These are phyloP conservation scores for Araneus ventricosus DNA, from an alignment of 1,140 invertebrate genomes.

Conservation along the genomic window DNA sequence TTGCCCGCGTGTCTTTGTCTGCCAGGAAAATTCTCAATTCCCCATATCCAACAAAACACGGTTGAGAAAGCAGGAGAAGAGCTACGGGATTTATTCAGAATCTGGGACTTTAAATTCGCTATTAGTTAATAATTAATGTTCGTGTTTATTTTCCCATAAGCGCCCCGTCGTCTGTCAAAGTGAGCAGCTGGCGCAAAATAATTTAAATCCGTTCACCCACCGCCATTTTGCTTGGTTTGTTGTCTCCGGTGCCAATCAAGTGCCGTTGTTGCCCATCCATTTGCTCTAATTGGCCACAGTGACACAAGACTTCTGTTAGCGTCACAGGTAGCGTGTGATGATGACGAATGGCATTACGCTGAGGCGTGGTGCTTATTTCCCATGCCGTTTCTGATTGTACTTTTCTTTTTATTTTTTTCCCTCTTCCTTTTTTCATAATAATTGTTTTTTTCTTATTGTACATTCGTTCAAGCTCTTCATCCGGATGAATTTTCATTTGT, in stretches of 20 bases:
- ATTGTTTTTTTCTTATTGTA: not conserved
- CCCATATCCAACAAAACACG: too few relatives aligned
- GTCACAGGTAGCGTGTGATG: constrained; percentile 75
- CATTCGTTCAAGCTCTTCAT: not conserved
- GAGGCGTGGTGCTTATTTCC: constrained; percentile 54
- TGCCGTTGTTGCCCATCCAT: constrained; percentile 67
- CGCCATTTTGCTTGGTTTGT: constrained; percentile 58
- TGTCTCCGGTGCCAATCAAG: constrained; percentile 67
- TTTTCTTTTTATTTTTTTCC: constrained; percentile 1
- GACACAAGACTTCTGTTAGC: constrained; percentile 74
- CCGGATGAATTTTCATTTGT: not conserved
- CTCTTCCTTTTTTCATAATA: not conserved
- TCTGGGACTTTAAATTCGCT: too few relatives aligned
- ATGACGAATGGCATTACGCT: constrained; percentile 73
- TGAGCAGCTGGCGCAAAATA: constrained; percentile 62
- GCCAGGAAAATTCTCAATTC: too few relatives aligned
- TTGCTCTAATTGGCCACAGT: constrained; percentile 75
- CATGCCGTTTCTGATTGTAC: constrained; percentile 33
- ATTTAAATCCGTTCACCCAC: constrained; percentile 63
- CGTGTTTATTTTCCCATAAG: constrained; percentile 17
- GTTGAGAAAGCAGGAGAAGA: too few relatives aligned
- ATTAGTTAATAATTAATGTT: not conserved
- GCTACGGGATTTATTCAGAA: too few relatives aligned
- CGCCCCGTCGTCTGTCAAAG: not conserved
- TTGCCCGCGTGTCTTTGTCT: too few relatives aligned